Base-by-base conservation (phyloP, 2,888 invertebrate genomes). In the Ophion ventricosus region DNA sequence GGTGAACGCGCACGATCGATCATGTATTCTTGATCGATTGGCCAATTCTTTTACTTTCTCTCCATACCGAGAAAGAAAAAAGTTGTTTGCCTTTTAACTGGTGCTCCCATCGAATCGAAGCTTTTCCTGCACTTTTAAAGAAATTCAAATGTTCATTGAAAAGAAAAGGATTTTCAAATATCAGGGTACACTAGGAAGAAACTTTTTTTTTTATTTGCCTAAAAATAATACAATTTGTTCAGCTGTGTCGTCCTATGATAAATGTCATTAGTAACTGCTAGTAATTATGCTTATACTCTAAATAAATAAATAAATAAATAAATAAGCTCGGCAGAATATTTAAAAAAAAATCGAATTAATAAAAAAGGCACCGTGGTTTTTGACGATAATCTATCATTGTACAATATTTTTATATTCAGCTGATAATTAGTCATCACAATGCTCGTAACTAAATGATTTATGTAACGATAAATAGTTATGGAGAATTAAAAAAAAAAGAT, bases 11-110 rank as follows among this genome's bases (percentile, higher is more conserved):
- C 20, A 29, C 66, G 80, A 73, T 80, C 80, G 59, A 73, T 80
- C 80, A 67, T 49, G 80, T 14, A 5, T 54, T 35, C 29, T 43
- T 80, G 66, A 80, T 80, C 66, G 80, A 80, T 67, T 57, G 57
- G 25, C 26, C 57, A 20, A 49, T 72, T 70, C 49, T 78, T 63
- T 35, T 26, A 0, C 43, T 35, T n/a, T 49, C 49, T 67, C 14
- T 14, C 26, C 7, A 66, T 66, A 20, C 66, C 5, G 49, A 29
- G 17, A 63, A n/a, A n/a, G 23, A 14, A 14, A 26, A 61, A 61
- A 43, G 23, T 25, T 25, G 29, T 64, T 64, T n/a, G 7, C 26
- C 35, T 7, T 35, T 64, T 35, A n/a, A n/a, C n/a, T 35, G 3
- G n/a, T 11, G 35, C 17, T 64, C 20, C 14, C 17, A 17, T 17